These are phyloP conservation scores for Synaphobranchus kaupii DNA, from an alignment of 2,797 vertebrate species.

Conservation along the genomic window DNA sequence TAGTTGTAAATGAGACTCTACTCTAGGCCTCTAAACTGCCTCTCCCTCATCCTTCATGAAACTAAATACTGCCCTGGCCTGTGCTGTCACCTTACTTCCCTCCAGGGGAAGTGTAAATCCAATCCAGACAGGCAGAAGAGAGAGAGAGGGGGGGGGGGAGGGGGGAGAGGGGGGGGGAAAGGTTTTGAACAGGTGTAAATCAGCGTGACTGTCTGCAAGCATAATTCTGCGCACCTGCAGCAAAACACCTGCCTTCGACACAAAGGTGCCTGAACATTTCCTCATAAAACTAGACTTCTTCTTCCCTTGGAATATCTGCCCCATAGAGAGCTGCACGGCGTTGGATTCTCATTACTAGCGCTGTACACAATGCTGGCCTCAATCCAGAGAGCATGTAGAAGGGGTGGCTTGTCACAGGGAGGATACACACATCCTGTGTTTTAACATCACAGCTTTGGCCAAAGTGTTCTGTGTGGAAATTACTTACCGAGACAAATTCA, in stretches of 20 bases:
- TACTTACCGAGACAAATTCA: slow-evolving; percentile 89
- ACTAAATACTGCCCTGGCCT: slow-evolving; percentile 56
- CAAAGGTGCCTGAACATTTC: background rate
- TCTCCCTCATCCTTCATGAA: slow-evolving; percentile 45
- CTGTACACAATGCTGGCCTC: background rate
- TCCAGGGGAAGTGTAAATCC: slow-evolving; percentile 24
- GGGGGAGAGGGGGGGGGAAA: background rate
- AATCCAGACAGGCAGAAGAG: too few species aligned
- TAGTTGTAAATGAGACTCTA: background rate
- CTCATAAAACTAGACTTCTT: background rate
- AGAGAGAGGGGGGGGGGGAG: background rate
- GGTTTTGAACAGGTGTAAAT: background rate
- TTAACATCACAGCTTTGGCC: background rate
- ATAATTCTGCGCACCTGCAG: background rate
- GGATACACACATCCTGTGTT: background rate
- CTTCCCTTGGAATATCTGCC: background rate
- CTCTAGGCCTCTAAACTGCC: slow-evolving; percentile 36
- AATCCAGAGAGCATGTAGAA: background rate
- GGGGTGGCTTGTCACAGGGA: background rate
- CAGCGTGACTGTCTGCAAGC: background rate
- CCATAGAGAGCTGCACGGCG: background rate
- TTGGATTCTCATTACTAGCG: background rate
- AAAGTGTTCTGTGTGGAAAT: background rate
- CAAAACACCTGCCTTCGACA: background rate
- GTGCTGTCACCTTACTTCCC: slow-evolving; percentile 62